Evolutionary conservation across 2,888 invertebrate genomes (phyloP).

Genomic region (Homarus gammarus): DNA sequence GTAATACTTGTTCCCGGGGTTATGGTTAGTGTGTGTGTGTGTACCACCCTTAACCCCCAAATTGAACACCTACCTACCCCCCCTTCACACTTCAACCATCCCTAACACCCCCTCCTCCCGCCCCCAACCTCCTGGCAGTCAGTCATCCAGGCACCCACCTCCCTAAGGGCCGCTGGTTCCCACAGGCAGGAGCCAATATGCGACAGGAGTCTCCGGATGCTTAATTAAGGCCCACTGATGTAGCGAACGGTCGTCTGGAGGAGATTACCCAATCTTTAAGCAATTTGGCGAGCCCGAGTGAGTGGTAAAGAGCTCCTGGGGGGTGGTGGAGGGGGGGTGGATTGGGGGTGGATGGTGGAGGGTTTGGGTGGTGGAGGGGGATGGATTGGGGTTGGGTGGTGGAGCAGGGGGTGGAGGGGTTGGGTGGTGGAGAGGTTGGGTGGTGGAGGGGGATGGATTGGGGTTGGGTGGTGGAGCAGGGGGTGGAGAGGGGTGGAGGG

Average conservation of each 20-base stretch:
- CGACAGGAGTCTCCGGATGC: neutral
- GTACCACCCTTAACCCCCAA: too few relatives aligned
- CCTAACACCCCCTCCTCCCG: neutral
- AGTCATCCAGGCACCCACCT: neutral
- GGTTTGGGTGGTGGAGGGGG: too few relatives aligned
- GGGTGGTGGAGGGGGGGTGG: neutral
- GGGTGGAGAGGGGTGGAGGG: too few relatives aligned
- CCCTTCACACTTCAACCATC: too few relatives aligned
- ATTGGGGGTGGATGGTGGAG: neutral
- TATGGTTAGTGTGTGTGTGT: too few relatives aligned
- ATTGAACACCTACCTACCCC: too few relatives aligned
- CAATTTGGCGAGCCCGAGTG: neutral
- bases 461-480: too few relatives aligned
- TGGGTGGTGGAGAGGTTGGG: neutral
- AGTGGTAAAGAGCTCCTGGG: neutral
- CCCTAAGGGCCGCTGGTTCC: neutral
- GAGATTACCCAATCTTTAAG: neutral
- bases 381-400: too few relatives aligned
- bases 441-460: too few relatives aligned
- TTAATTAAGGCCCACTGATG: constrained; percentile 8
- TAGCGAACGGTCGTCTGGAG: too few relatives aligned
- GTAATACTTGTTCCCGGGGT: too few relatives aligned
- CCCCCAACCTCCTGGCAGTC: neutral
- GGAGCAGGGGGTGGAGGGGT: neutral
- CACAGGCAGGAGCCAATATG: too few relatives aligned